Percentiles rank a stretch among this genome's conserved stretches.
phyloP scores from a whole-genome alignment of 37 sponge, comb jelly and placozoan species.

The Petrosia ficiformis region DNA sequence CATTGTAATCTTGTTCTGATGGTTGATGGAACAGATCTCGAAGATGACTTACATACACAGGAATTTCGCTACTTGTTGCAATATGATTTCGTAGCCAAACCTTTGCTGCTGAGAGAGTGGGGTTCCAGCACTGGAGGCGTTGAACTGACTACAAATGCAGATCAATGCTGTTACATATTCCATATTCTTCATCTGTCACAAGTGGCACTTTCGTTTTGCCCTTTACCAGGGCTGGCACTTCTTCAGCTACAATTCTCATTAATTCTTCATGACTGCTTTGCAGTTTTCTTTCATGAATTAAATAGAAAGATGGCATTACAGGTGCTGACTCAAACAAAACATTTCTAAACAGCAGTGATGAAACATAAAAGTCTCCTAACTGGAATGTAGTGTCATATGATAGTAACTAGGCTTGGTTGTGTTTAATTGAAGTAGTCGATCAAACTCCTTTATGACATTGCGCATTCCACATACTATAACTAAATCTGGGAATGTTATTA shows the following conservation, averaged over 20 bases:
- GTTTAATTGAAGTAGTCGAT: conserved; percentile 9
- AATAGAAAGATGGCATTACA: conserved; percentile 4
- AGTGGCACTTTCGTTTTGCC: not conserved
- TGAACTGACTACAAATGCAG: not conserved
- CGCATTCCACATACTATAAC: conserved; percentile 15
- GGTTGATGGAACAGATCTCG: conserved; percentile 14
- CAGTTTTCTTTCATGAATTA: conserved; percentile 32
- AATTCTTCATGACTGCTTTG: conserved; percentile 12
- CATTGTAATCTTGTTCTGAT: not conserved
- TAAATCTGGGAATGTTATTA: conserved; percentile 50
- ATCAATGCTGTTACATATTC: conserved; percentile 13
- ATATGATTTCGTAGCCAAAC: conserved; percentile 34
- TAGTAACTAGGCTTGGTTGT: conserved; percentile 10
- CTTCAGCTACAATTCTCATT: not conserved
- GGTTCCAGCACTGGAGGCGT: conserved; percentile 36
- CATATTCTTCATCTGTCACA: conserved; percentile 29
- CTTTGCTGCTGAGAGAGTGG: conserved; percentile 17
- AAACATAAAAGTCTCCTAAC: conserved; percentile 54
- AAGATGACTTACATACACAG: conserved; percentile 15
- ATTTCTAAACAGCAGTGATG: conserved; percentile 28
- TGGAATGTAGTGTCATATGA: conserved; percentile 50
- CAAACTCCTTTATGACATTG: conserved; percentile 8
- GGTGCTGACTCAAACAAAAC: conserved; percentile 28
- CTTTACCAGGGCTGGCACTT: conserved; percentile 1
- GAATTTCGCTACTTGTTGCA: conserved; percentile 5